Percentiles rank a stretch among this genome's conserved stretches.
Conservation (phyloP, 2,888 invertebrate species). For the Eulithis prunata region DNA sequence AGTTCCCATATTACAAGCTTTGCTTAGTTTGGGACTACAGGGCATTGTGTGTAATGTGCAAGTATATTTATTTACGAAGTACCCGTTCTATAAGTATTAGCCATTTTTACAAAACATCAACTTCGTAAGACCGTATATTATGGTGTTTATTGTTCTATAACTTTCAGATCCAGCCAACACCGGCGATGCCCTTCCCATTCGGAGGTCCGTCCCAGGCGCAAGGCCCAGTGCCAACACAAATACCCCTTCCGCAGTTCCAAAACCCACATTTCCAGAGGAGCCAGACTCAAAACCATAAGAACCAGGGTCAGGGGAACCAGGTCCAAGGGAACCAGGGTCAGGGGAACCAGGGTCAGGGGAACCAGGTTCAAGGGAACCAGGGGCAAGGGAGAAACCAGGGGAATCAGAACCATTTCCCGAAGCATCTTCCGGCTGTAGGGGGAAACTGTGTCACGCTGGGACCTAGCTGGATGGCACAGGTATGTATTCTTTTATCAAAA, state of each 20-base stretch:
- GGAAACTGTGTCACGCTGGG: conserved; percentile 49
- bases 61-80: too few relatives aligned
- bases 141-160: too few relatives aligned
- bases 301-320: conserved; percentile 4
- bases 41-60: too few relatives aligned
- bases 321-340: neutral
- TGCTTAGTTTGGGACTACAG: too few relatives aligned
- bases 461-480: conserved; percentile 61
- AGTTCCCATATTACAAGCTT: too few relatives aligned
- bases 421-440: conserved; percentile 52
- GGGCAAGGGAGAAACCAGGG: conserved; percentile 22
- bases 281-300: conserved; percentile 36
- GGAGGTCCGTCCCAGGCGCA: conserved; percentile 45
- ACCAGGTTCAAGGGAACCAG: conserved; percentile 4
- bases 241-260: conserved; percentile 65
- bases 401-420: conserved; percentile 8
- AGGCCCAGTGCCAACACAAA: conserved; percentile 53
- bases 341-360: too few relatives aligned
- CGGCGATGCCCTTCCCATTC: conserved; percentile 65
- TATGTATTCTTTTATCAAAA: conserved; percentile 15
- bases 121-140: too few relatives aligned
- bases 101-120: too few relatives aligned
- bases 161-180: conserved; percentile 55
- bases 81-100: too few relatives aligned
- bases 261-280: conserved; percentile 57